Conservation (phyloP, 2,113 vertebrate genomes). For the Scomber japonicus region DNA sequence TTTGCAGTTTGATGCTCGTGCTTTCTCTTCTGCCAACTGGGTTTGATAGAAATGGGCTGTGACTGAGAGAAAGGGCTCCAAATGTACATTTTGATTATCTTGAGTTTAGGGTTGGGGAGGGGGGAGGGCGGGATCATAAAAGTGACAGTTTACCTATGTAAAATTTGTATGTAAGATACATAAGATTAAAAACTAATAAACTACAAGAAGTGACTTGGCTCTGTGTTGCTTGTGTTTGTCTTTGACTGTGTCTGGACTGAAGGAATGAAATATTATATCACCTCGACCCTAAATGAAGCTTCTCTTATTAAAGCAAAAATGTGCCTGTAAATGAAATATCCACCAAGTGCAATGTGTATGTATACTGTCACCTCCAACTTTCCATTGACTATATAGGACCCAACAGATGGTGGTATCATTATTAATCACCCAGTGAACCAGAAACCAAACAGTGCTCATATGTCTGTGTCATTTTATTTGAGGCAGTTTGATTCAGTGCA, state of each 20-base stretch:
- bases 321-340: too few species aligned
- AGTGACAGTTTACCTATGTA: slow-evolving; percentile 80
- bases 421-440: too few species aligned
- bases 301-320: too few species aligned
- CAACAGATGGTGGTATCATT: too few species aligned
- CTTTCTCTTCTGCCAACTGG: slow-evolving; percentile 50
- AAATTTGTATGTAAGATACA: slow-evolving; percentile 83
- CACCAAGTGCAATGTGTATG: too few species aligned
- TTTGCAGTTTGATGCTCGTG: slow-evolving; percentile 32
- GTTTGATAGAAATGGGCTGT: slow-evolving; percentile 44
- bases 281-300: too few species aligned
- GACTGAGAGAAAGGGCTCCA: slow-evolving; percentile 62
- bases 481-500: too few species aligned
- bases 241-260: neutral
- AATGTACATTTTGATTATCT: slow-evolving; percentile 57
- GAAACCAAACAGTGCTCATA: too few species aligned
- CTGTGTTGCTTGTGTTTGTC: slow-evolving; percentile 13
- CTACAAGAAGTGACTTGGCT: slow-evolving; percentile 40
- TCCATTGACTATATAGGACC: too few species aligned
- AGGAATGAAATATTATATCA: too few species aligned
- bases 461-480: too few species aligned
- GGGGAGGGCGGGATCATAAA: slow-evolving; percentile 30
- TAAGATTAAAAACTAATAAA: slow-evolving; percentile 81
- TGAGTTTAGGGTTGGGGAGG: slow-evolving; percentile 38
- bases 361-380: too few species aligned